Percentiles rank a stretch among this genome's conserved stretches.
Conservation (phyloP, 2,797 vertebrate genomes). For the Rallus crepitans region DNA sequence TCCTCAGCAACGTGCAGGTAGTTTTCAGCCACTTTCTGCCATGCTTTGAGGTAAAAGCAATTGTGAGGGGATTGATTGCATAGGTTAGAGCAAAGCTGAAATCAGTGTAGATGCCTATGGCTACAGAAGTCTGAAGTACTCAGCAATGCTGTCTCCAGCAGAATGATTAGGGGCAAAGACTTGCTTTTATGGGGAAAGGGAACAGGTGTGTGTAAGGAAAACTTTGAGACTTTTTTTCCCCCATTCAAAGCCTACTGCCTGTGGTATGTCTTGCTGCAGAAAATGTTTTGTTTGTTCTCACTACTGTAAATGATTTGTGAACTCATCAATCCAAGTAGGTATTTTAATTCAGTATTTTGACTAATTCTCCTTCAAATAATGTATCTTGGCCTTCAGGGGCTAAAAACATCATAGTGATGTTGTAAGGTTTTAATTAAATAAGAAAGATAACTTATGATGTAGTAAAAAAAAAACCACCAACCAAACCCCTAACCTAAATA, state of each 20-base stretch:
- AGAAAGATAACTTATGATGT: conserved; percentile 72
- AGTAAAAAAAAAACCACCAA: conserved; percentile 42
- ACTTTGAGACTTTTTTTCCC: neutral
- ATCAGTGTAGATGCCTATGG: neutral
- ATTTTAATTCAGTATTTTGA: conserved; percentile 52
- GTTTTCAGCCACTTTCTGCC: neutral
- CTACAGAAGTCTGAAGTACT: neutral
- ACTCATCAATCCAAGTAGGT: neutral
- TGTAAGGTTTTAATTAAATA: conserved; percentile 76
- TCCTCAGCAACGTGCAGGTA: neutral
- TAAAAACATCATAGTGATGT: conserved; percentile 68
- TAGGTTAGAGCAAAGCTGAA: neutral
- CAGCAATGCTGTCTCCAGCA: neutral
- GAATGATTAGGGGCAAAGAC: neutral
- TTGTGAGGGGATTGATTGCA: neutral
- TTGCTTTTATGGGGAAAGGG: neutral
- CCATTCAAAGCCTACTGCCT: neutral
- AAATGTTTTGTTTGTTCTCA: neutral
- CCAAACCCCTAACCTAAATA: neutral
- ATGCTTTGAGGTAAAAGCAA: neutral
- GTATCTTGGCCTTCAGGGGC: conserved; percentile 36
- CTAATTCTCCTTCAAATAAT: conserved; percentile 51
- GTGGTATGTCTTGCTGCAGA: neutral
- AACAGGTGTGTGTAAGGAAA: neutral
- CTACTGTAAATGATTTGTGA: conserved; percentile 36